Base-by-base conservation (phyloP, 2,113 vertebrate species). In the Nicator chloris region DNA sequence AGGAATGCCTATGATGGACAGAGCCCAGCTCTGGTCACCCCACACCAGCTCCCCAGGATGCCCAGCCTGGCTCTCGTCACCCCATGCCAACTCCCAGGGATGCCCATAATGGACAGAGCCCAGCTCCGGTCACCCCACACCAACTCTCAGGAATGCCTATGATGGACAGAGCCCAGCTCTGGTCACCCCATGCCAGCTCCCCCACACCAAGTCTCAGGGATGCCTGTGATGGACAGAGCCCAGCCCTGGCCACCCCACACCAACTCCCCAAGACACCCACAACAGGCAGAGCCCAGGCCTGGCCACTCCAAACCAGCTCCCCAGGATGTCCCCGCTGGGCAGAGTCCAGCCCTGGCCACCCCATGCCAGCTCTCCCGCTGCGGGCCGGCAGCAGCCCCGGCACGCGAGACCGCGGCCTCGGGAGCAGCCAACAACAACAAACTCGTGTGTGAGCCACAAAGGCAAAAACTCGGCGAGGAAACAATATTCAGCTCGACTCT, bases 401-500 rank as follows among this genome's bases (percentile, higher is more conserved):
- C 87, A 66, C 91, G 5, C 40, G 49, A 82, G 90, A 39, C 85
- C 63, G 1, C 15, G 7, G 78, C 73, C 44, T 15, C 39, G 3
- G 60, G 90, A 82, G 83, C 88, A 40, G 90, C 90, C 95, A 96
- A 97, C 95, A 96, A 92, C 93, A 96, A 97, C 94, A 97, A 94
- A 95, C 82, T 54, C 42, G 5, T 31, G 68, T 76, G 84, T 28
- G 87, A 95, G 92, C 61, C 24, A 91, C 95, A 95, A 92, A 94
- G 87, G 79, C 83, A 83, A 86, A 93, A 92, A 82, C 88, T 83
- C 91, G 0, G 40, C 5, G 21, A 96, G 93, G 95, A 96, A 97
- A 91, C 87, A 73, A 95, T 96, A 92, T 82, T 71, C 42, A 14
- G 78, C 94, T 60, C 7, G 3, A 51, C 89, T 91, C 84, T 92